Evolutionary conservation across 2,888 invertebrate genomes (phyloP).

Genomic region (Schrankia costaestrigalis): DNA sequence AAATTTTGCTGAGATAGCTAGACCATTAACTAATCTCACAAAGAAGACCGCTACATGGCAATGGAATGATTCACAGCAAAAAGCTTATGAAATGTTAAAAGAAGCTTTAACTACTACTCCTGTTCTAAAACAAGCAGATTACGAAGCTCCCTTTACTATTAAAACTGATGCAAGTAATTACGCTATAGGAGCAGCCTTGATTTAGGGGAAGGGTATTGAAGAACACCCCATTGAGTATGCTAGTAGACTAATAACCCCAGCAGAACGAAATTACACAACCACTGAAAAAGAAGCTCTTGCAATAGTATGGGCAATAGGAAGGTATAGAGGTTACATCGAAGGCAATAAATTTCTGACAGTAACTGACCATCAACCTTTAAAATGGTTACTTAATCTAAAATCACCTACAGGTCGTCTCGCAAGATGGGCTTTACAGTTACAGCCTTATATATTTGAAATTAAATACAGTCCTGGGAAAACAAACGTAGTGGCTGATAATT

Average conservation of each 20-base stretch:
- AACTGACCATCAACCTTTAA: constrained; percentile 59
- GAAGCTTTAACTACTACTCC: background rate
- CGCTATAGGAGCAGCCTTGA: constrained; percentile 2
- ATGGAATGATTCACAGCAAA: background rate
- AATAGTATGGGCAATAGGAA: background rate
- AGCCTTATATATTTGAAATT: constrained; percentile 45
- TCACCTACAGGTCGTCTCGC: constrained; percentile 50
- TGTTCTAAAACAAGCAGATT: constrained; percentile 1
- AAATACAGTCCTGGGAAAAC: constrained; percentile 43
- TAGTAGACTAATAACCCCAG: constrained; percentile 14
- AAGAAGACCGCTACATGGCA: constrained; percentile 2
- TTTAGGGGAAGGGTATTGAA: constrained; percentile 12
- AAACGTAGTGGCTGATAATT: constrained; percentile 50
- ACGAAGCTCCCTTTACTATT: background rate
- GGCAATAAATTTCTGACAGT: constrained; percentile 35
- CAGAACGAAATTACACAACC: background rate
- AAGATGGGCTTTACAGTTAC: constrained; percentile 54
- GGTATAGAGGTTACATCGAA: constrained; percentile 38
- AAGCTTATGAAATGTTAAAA: background rate
- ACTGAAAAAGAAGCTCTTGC: constrained; percentile 1
- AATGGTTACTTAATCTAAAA: constrained; percentile 48
- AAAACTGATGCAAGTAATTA: constrained; percentile 6
- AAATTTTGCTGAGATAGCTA: constrained; percentile 7
- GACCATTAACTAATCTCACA: constrained; percentile 5
- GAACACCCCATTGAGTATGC: constrained; percentile 16